phyloP scores from a whole-genome alignment of 2,797 vertebrate genomes.

The Gymnoscopelus braueri region DNA sequence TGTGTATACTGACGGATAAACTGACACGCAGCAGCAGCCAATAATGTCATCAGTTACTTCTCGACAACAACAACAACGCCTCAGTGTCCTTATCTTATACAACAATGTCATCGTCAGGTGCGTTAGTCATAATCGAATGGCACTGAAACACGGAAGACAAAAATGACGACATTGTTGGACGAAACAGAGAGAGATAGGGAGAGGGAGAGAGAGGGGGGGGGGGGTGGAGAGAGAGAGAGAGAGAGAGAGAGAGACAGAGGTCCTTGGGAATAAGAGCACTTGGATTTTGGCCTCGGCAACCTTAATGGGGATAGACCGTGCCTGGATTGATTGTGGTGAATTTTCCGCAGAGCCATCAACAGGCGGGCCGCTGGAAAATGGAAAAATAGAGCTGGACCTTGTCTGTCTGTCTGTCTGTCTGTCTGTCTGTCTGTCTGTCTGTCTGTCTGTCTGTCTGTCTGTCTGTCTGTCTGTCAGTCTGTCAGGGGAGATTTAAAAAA shows the following conservation, averaged over 20 bases:
- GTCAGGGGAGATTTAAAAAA: slow-evolving; percentile 61
- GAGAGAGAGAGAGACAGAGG: slow-evolving; percentile 28
- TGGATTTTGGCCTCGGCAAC: slow-evolving; percentile 60
- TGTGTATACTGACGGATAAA: too few species aligned
- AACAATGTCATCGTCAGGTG: too few species aligned
- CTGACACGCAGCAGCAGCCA: too few species aligned
- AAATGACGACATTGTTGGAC: background rate
- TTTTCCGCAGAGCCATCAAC: slow-evolving; percentile 68
- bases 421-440: slow-evolving; percentile 59
- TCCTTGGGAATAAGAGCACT: slow-evolving; percentile 58
- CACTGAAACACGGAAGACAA: too few species aligned
- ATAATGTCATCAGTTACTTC: too few species aligned
- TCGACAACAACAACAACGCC: too few species aligned
- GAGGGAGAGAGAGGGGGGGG: background rate
- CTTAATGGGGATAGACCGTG: slow-evolving; percentile 53
- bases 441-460: slow-evolving; percentile 44
- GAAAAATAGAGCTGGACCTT: slow-evolving; percentile 76
- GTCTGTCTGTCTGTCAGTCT: too few species aligned
- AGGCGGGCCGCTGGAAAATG: slow-evolving; percentile 67
- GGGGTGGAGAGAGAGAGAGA: slow-evolving; percentile 21
- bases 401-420: slow-evolving; percentile 64
- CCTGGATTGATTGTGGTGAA: slow-evolving; percentile 68
- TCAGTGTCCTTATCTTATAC: too few species aligned
- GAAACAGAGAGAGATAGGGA: background rate
- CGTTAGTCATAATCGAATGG: too few species aligned